phyloP scores from a whole-genome alignment of 2,113 vertebrate genomes.

The Hypocryptadius cinnamomeus region DNA sequence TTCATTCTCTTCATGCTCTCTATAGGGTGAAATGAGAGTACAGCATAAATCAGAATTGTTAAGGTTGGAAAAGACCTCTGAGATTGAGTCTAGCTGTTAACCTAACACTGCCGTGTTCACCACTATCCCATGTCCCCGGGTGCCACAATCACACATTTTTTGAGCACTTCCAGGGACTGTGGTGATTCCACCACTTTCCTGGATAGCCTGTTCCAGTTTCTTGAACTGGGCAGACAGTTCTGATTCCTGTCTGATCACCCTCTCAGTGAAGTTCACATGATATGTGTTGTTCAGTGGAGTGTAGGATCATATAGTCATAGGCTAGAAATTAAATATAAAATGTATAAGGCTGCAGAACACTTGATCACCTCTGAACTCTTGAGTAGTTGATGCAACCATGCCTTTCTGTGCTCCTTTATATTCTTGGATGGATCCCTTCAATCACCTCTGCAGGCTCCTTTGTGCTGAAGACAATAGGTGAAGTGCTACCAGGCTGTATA shows the following conservation, averaged over 20 bases:
- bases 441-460: not conserved
- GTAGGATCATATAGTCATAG: not conserved
- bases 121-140: too few relatives aligned
- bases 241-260: not conserved
- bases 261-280: not conserved
- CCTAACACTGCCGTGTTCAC: fast-evolving
- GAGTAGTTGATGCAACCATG: not conserved
- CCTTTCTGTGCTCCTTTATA: not conserved
- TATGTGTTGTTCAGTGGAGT: fast-evolving
- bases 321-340: not conserved
- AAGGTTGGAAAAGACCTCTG: not conserved
- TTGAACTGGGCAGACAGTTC: not conserved
- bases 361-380: not conserved
- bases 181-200: not conserved
- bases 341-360: not conserved
- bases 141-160: not conserved
- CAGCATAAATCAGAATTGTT: not conserved
- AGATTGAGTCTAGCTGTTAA: not conserved
- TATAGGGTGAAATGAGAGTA: not conserved
- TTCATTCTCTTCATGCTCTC: not conserved
- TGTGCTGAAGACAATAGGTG: not conserved
- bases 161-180: not conserved
- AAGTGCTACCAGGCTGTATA: not conserved
- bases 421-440: not conserved
- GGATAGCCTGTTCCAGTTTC: not conserved